Evolutionary conservation across 2,888 invertebrate species (phyloP).

Genomic region (Ceriagrion tenellum): DNA sequence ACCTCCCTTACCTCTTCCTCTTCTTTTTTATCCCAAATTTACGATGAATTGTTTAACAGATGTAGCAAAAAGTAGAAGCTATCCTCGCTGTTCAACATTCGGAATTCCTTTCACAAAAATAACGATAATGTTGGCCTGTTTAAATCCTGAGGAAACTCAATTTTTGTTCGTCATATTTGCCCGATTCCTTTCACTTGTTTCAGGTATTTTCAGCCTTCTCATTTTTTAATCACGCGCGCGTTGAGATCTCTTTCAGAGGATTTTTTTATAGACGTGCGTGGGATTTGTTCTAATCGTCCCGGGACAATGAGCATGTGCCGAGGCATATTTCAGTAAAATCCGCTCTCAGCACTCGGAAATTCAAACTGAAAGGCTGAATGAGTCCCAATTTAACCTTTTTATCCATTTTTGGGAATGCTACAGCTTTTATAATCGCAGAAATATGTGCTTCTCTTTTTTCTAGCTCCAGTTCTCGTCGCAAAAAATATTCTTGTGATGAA

Average conservation of each 20-base stretch:
- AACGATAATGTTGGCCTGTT: neutral
- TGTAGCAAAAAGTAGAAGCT: neutral
- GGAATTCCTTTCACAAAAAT: neutral
- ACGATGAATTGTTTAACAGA: neutral
- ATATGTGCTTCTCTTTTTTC: neutral
- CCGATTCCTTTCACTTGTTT: neutral
- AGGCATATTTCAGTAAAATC: slow-evolving; percentile 41
- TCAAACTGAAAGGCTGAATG: slow-evolving; percentile 50
- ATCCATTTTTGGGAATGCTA: neutral
- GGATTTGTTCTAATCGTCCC: slow-evolving; percentile 33
- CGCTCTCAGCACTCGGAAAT: neutral
- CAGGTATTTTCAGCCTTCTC: neutral
- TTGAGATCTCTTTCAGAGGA: neutral
- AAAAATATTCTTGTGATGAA: neutral
- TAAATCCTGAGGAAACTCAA: neutral
- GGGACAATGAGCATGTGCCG: neutral
- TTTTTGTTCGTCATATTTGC: neutral
- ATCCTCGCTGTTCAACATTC: neutral
- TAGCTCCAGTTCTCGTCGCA: neutral
- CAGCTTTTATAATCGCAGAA: slow-evolving; percentile 36
- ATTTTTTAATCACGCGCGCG: neutral
- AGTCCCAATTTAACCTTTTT: slow-evolving; percentile 43
- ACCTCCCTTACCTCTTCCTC: neutral
- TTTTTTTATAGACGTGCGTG: slow-evolving; percentile 39
- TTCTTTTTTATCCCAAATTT: neutral